These are phyloP conservation scores for Macrochelys suwanniensis DNA, from an alignment of 2,797 vertebrate genomes.

Conservation along the genomic window DNA sequence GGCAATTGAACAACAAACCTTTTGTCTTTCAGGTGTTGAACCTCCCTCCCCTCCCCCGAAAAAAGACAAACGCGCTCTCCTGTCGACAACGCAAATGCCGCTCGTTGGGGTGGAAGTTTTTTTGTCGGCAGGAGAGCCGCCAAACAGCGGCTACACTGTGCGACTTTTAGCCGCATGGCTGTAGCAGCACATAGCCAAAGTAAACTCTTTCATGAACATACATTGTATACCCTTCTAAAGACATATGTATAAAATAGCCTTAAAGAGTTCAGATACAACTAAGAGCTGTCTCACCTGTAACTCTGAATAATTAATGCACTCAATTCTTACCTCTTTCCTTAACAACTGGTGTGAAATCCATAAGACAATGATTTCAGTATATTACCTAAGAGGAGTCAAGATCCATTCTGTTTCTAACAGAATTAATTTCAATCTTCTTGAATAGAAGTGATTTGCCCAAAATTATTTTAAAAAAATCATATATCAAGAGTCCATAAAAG, in stretches of 20 bases:
- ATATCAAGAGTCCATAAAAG: not conserved
- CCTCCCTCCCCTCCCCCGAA: too few species aligned
- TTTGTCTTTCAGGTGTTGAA: too few species aligned
- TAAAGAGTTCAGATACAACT: constrained; percentile 1
- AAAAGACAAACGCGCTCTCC: too few species aligned
- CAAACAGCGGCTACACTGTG: too few species aligned
- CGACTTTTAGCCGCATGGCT: too few species aligned
- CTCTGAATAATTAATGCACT: not conserved
- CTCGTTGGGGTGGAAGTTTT: too few species aligned
- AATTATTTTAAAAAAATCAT: not conserved
- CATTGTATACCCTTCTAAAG: not conserved
- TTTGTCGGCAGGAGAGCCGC: too few species aligned
- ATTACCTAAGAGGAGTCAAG: not conserved
- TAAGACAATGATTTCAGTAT: not conserved
- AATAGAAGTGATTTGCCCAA: not conserved
- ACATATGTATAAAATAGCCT: not conserved
- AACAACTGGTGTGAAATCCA: constrained; percentile 1
- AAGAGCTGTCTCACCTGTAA: not conserved
- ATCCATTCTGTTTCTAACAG: not conserved
- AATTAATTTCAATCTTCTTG: not conserved
- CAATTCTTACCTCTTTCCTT: constrained; percentile 37
- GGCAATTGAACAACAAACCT: too few species aligned
- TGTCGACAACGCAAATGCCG: too few species aligned
- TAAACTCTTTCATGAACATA: not conserved
- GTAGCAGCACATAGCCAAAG: not conserved